Evolutionary conservation across 2,797 vertebrate genomes (phyloP).

Genomic region (Phyllotis vaccarum): DNA sequence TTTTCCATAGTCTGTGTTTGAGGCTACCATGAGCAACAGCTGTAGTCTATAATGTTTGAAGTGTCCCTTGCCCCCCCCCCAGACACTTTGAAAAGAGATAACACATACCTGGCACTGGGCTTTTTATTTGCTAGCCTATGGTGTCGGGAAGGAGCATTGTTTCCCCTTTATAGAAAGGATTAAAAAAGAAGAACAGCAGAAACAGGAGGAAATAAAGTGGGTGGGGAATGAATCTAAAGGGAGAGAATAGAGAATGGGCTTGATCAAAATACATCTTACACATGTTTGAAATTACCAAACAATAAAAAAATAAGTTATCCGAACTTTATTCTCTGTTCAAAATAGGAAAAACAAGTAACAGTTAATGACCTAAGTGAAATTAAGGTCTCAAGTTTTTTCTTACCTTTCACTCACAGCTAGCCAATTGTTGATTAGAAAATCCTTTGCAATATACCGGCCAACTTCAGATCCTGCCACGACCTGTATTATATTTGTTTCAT

Average conservation of each 20-base stretch:
- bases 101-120: no score
- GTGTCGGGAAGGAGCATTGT: neutral
- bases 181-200: neutral
- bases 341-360: neutral
- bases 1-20: neutral
- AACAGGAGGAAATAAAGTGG: neutral
- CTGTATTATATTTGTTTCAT: slow-evolving; percentile 70
- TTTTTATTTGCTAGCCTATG: neutral
- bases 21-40: no score
- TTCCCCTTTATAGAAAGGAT: neutral
- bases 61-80: neutral
- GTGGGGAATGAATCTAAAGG: neutral
- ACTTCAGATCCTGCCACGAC: slow-evolving; percentile 81
- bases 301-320: neutral
- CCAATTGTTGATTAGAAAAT: slow-evolving; percentile 88
- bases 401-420: slow-evolving; percentile 84
- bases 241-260: neutral
- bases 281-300: neutral
- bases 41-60: neutral
- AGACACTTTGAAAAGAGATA: neutral
- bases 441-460: slow-evolving; percentile 86
- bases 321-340: neutral
- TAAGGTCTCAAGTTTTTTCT: neutral
- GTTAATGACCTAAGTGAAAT: neutral
- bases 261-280: neutral